Evolutionary conservation across 1,140 invertebrate genomes (phyloP), one percentile per base, ranked within the genome.

Genomic region (Neotoxoptera formosana): DNA sequence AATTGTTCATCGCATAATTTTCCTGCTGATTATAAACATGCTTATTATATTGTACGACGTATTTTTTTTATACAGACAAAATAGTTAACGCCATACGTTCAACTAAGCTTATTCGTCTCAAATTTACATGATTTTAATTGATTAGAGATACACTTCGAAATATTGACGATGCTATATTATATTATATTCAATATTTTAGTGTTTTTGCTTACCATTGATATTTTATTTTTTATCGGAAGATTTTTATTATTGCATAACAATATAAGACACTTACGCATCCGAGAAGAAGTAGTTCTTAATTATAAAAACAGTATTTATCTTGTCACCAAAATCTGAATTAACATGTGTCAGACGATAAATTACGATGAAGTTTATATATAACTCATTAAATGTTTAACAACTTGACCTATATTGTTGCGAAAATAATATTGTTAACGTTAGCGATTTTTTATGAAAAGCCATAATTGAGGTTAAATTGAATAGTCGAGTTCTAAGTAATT

Each of bases 161-260:
- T 67, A n/a, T 60, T 60, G 3, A n/a, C 0, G 6, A 7, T 11
- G 9, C 30, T 67, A n/a, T n/a, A 67, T 17, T 67, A 67, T 67
- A 67, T 67, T 67, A 67, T n/a, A 76, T n/a, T n/a, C 60, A 76
- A 76, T 67, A n/a, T 76, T 34, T 76, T 76, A n/a, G n/a, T n/a
- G n/a, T 17, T 20, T 76, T 14, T 76, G 41, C n/a, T n/a, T 76
- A 76, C 6, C 14, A 76, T 34, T 17, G 30, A n/a, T 67, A 67
- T 76, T 76, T n/a, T n/a, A 17, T n/a, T 6, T 17, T 17, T 67
- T 67, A 30, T 14, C 2, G 9, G 11, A 67, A 0, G 30, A 67
- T 67, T 11, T 1, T 67, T 67, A 67, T 67, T 67, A n/a, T 67
- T 30, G 30, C 51, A 23, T 67, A 67, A 17, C 60, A n/a, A 67